Conservation (phyloP, 2,888 invertebrate species). For the Galerucella nymphaeae region DNA sequence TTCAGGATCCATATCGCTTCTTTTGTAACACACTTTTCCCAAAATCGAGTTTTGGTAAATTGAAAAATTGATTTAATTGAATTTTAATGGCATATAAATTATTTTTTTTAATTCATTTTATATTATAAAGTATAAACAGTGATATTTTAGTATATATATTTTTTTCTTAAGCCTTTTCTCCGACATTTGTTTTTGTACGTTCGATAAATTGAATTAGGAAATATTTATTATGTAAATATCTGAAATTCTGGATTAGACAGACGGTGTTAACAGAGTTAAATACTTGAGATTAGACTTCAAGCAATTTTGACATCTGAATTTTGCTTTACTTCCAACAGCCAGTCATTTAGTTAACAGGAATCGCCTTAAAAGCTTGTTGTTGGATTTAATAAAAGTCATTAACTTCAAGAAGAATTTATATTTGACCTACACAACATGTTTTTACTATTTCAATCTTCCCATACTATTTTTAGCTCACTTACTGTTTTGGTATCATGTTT, state of each 20-base stretch:
- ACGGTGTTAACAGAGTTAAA: slow-evolving; percentile 1
- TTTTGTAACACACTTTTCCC: slow-evolving; percentile 41
- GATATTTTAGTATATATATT: background rate
- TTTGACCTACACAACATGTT: no score
- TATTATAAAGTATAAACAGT: background rate
- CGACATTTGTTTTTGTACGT: background rate
- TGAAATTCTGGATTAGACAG: no score
- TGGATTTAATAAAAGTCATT: background rate
- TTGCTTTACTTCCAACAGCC: background rate
- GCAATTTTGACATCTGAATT: background rate
- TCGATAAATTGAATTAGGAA: background rate
- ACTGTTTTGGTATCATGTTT: no score
- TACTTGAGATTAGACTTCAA: background rate
- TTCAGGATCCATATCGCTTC: slow-evolving; percentile 40
- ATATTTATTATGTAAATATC: background rate
- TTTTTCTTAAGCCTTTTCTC: background rate
- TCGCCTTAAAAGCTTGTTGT: background rate
- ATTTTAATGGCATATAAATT: slow-evolving; percentile 16
- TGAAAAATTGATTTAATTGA: slow-evolving; percentile 31
- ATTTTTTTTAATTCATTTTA: background rate
- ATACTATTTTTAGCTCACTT: no score
- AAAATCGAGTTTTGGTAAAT: slow-evolving; percentile 42
- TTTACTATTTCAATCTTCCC: no score
- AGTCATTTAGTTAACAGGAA: no score
- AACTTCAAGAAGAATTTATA: no score